A percentile compares a stretch with the other conserved stretches of the same genome.
Evolutionary conservation across 1,140 invertebrate species (phyloP).

Genomic region (Nylanderia fulva): DNA sequence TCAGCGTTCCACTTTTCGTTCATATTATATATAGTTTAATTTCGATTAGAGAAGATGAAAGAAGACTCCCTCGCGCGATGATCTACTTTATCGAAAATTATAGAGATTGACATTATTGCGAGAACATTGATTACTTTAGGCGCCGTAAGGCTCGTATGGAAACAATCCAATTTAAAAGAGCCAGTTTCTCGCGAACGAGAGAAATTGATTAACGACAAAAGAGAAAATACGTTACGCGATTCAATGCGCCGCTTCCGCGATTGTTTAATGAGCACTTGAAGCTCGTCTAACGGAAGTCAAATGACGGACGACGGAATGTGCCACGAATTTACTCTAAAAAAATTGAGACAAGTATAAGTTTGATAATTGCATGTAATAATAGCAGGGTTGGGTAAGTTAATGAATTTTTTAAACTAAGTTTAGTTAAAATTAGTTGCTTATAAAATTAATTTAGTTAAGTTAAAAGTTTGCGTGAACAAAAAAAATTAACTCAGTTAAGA

Average conservation of each 20-base stretch:
- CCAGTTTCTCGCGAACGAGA: slow-evolving; percentile 65
- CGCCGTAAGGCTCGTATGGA: slow-evolving; percentile 10
- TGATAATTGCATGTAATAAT: not conserved
- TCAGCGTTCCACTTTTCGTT: not conserved
- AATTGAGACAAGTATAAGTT: not conserved
- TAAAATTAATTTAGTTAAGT: too few relatives aligned
- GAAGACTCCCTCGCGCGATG: not conserved
- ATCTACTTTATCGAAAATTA: not conserved
- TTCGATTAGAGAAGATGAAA: not conserved
- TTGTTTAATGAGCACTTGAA: slow-evolving; percentile 17
- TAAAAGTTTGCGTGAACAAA: too few relatives aligned
- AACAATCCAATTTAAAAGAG: slow-evolving; percentile 44
- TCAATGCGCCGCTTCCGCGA: slow-evolving; percentile 66
- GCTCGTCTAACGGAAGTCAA: slow-evolving; percentile 49
- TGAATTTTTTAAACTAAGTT: too few relatives aligned
- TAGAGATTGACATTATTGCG: not conserved
- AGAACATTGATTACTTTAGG: not conserved
- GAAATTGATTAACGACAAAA: slow-evolving; percentile 73
- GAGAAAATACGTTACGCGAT: slow-evolving; percentile 74
- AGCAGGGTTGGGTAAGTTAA: too few relatives aligned
- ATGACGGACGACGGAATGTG: slow-evolving; percentile 13
- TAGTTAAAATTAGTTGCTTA: too few relatives aligned
- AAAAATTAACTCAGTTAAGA: too few relatives aligned
- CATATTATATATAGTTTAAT: too few relatives aligned
- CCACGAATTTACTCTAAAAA: not conserved